Percentiles rank a stretch among this genome's conserved stretches.
Conservation (phyloP, 2,797 vertebrate genomes). For the Choloepus didactylus region DNA sequence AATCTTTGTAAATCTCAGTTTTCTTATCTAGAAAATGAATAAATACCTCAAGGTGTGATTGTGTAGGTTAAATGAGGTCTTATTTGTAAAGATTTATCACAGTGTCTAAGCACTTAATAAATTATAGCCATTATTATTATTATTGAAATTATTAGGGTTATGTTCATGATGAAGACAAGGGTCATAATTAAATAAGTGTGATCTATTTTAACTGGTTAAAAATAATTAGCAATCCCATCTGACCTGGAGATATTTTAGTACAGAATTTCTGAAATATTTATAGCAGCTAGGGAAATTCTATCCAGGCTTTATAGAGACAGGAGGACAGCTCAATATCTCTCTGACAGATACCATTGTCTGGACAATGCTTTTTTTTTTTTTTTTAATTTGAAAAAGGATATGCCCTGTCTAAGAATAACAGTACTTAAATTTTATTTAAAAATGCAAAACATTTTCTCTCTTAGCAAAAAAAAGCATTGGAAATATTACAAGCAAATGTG, state of each 20-base stretch:
- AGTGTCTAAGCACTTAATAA: not conserved
- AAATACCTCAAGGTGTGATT: not conserved
- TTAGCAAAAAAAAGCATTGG: not conserved
- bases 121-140: not conserved
- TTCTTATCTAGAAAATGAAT: slow-evolving; percentile 1
- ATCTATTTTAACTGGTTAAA: slow-evolving; percentile 49
- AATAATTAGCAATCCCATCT: not conserved
- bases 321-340: not conserved
- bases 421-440: slow-evolving; percentile 13
- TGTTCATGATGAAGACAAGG: not conserved
- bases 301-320: not conserved
- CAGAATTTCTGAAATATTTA: slow-evolving; percentile 74
- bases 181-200: slow-evolving; percentile 30
- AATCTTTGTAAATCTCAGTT: not conserved
- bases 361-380: not conserved
- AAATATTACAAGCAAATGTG: not conserved
- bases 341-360: not conserved
- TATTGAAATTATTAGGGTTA: not conserved
- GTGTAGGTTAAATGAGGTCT: not conserved
- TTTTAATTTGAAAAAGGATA: not conserved
- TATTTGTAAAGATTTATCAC: not conserved
- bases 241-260: slow-evolving; percentile 26
- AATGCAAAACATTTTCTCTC: not conserved
- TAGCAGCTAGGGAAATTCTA: slow-evolving; percentile 57
- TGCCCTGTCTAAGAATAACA: not conserved